Evolutionary conservation across 2,888 invertebrate genomes (phyloP).

Genomic region (Poecilobothrus nobilitatus): DNA sequence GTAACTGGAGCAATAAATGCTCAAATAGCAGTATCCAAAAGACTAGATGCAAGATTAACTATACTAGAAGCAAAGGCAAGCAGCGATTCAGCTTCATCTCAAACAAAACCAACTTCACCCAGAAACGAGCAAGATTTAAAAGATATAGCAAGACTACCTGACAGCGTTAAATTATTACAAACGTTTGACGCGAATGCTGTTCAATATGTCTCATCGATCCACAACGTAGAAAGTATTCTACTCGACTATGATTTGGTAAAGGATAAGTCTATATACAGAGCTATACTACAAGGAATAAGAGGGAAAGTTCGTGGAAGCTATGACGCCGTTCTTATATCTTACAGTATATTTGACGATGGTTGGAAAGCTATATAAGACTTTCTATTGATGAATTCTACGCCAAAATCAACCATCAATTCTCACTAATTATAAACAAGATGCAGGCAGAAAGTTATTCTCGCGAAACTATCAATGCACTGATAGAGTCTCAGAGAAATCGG

Average conservation of each 20-base stretch:
- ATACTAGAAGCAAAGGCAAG: too few relatives aligned
- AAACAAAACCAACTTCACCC: not conserved
- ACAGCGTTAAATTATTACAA: not conserved
- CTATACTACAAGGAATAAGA: not conserved
- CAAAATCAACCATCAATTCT: slow-evolving; percentile 10
- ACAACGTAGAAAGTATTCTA: not conserved
- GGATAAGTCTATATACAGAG: not conserved
- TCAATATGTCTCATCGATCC: not conserved
- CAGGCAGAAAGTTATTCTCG: slow-evolving; percentile 7
- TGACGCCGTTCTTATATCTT: slow-evolving; percentile 13
- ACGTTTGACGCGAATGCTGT: not conserved
- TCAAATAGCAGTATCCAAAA: not conserved
- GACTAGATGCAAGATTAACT: not conserved
- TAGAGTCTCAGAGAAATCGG: slow-evolving; percentile 9
- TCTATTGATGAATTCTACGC: slow-evolving; percentile 14
- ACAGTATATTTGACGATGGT: slow-evolving; percentile 14
- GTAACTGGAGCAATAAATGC: not conserved
- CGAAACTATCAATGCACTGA: slow-evolving; percentile 4
- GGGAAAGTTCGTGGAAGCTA: not conserved
- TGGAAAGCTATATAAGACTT: slow-evolving; percentile 11
- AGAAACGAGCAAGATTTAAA: slow-evolving; percentile 1
- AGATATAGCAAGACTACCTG: not conserved
- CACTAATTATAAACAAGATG: slow-evolving; percentile 9
- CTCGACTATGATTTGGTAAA: not conserved
- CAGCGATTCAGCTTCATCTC: not conserved